Percentiles rank a stretch among this genome's conserved stretches.
These are phyloP conservation scores for Eurosta solidaginis DNA, from an alignment of 1,140 invertebrate genomes.

Conservation along the genomic window DNA sequence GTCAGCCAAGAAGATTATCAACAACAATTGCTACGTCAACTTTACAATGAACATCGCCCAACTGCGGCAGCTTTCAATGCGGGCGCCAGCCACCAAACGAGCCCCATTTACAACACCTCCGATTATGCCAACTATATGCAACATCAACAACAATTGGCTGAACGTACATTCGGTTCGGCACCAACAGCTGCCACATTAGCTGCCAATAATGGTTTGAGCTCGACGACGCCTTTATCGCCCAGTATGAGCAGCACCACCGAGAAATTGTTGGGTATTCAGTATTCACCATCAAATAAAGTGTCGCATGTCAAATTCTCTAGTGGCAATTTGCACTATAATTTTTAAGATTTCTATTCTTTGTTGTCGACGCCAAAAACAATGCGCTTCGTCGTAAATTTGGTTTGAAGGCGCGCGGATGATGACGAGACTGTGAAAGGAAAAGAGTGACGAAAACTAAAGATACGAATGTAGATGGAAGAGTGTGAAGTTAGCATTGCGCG, in stretches of 20 bases:
- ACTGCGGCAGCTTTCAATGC: not conserved
- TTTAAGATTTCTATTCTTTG: constrained; percentile 40
- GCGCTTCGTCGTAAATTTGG: not conserved
- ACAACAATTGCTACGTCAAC: constrained; percentile 45
- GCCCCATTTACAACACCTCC: not conserved
- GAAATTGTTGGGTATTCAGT: constrained; percentile 39
- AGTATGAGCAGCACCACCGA: constrained; percentile 29
- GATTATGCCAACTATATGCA: constrained; percentile 27
- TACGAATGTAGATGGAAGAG: too few relatives aligned
- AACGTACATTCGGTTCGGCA: not conserved
- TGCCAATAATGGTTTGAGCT: not conserved
- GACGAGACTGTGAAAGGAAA: too few relatives aligned
- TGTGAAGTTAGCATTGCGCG: too few relatives aligned
- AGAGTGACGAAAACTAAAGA: too few relatives aligned
- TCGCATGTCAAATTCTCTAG: constrained; percentile 52
- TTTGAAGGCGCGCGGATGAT: too few relatives aligned
- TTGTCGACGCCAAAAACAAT: not conserved
- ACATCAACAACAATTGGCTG: constrained; percentile 3
- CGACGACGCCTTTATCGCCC: not conserved
- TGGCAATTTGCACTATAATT: constrained; percentile 51
- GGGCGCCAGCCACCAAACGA: constrained; percentile 1
- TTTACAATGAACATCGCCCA: constrained; percentile 36
- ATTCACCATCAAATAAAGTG: constrained; percentile 43
- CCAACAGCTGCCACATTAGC: not conserved
- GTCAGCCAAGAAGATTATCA: constrained; percentile 32